A percentile compares a stretch with the other conserved stretches of the same genome.
phyloP scores from a whole-genome alignment of 2,888 invertebrate species.

The Sclerodermus sp. region DNA sequence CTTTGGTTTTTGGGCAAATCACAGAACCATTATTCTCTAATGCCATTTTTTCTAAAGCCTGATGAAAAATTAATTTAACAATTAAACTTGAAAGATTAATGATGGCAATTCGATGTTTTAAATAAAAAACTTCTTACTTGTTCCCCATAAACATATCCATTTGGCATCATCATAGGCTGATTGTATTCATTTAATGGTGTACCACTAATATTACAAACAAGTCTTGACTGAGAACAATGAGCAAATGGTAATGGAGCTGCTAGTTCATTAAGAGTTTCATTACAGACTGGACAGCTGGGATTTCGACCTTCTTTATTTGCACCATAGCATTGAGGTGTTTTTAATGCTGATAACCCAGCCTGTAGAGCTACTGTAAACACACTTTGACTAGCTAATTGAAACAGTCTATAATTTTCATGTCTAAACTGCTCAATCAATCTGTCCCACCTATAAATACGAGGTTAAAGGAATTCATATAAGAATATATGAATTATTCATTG shows the following conservation, averaged over 20 bases:
- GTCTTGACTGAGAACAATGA: constrained; percentile 93
- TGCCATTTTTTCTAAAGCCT: constrained; percentile 91
- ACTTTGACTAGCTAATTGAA: constrained; percentile 89
- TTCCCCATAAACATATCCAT: constrained; percentile 96
- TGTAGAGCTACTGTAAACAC: constrained; percentile 90
- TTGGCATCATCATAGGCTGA: constrained; percentile 97
- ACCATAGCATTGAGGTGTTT: constrained; percentile 74
- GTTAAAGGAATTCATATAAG: constrained; percentile 7
- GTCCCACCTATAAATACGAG: constrained; percentile 81
- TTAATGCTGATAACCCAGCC: constrained; percentile 91
- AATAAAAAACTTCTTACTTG: constrained; percentile 63
- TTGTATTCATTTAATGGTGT: constrained; percentile 95
- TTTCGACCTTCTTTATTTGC: constrained; percentile 68
- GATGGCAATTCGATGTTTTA: background rate
- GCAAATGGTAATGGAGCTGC: constrained; percentile 89
- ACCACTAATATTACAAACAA: constrained; percentile 89
- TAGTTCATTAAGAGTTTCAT: constrained; percentile 81
- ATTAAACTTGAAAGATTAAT: background rate
- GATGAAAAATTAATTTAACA: constrained; percentile 39
- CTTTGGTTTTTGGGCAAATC: constrained; percentile 92
- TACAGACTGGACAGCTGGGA: constrained; percentile 91
- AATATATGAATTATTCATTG: too few species aligned
- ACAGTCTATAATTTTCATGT: constrained; percentile 89
- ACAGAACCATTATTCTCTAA: constrained; percentile 87
- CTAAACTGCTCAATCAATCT: constrained; percentile 87